Base-by-base conservation (phyloP, 2,797 vertebrate species). In the Agapornis canus region DNA sequence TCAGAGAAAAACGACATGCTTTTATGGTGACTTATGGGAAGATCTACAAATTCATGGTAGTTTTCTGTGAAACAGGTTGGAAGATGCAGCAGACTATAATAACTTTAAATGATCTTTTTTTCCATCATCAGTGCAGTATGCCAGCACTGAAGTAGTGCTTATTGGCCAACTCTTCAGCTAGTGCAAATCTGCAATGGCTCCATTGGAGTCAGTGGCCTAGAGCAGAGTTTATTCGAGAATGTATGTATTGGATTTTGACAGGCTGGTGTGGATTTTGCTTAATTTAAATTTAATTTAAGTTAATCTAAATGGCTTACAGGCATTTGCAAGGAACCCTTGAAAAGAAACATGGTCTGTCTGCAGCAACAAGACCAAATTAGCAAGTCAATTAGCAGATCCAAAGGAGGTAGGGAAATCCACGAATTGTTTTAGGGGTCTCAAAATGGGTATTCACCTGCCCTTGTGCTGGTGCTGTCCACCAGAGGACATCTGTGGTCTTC, bases 21-120 rank as follows among this genome's bases (percentile, higher is more conserved):
- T 96, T 95, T 93, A 73, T 18, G 31, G 60, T 94, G 91, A 96
- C 89, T 93, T 96, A 94, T 5, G 64, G 91, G 40, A 43, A 91
- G 64, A 89, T 80, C 51, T 80, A 78, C 32, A 40, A 80, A 84
- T 83, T 49, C 0, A 0, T 11, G 59, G 26, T 66, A 1, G 25
- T 82, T 92, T 90, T 69, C 57, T 4, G 6, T 26, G 68, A 81
- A 86, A 43, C 59, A 72, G 66, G 78, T 73, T 92, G 73, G 80
- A 80, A 86, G 54, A 69, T 7, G 37, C 32, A 91, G 49, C 23
- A 48, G 54, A 84, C 65, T 57, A 42, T 45, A 70, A 9, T 9
- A 22, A 2, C n/a, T 72, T 89, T 27, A 90, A 61, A 76, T 0
- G 10, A 47, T 47, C 29, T 82, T 76, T 65, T 76, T 52, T 89